A percentile compares a stretch with the other conserved stretches of the same genome.
phyloP scores from a whole-genome alignment of 2,888 invertebrate genomes.

The Rotaria magnacalcarata region DNA sequence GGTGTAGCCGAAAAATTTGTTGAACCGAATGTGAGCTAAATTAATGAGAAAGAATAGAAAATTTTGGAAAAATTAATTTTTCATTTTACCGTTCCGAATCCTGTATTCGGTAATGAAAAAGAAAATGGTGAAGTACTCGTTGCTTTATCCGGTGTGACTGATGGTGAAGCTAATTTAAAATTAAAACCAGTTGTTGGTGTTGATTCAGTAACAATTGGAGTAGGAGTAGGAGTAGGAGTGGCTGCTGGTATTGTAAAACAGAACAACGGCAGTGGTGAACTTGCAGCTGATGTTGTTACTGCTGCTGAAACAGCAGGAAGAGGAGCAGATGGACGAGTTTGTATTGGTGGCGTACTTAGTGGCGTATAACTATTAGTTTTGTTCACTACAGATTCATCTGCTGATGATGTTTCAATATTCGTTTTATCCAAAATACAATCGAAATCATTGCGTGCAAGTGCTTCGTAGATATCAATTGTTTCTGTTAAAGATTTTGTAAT shows the following conservation, averaged over 20 bases:
- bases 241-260: background rate
- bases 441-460: slow-evolving; percentile 18
- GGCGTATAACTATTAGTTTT: background rate
- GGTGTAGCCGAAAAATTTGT: background rate
- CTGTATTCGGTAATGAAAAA: background rate
- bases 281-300: background rate
- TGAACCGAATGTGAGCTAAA: background rate
- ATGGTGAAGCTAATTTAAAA: background rate
- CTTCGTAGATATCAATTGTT: slow-evolving; percentile 18
- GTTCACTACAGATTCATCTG: background rate
- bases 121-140: background rate
- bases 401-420: background rate
- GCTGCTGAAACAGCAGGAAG: no score
- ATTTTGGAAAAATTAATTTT: background rate
- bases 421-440: background rate
- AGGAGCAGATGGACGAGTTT: background rate
- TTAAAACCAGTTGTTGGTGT: background rate
- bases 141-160: background rate
- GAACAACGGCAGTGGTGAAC: background rate
- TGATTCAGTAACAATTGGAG: background rate
- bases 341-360: background rate
- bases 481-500: background rate
- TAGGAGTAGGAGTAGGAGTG: background rate
- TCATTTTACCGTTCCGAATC: background rate
- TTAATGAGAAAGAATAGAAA: background rate